Evolutionary conservation across 2,113 vertebrate genomes (phyloP).

Genomic region (Lepus timidus): DNA sequence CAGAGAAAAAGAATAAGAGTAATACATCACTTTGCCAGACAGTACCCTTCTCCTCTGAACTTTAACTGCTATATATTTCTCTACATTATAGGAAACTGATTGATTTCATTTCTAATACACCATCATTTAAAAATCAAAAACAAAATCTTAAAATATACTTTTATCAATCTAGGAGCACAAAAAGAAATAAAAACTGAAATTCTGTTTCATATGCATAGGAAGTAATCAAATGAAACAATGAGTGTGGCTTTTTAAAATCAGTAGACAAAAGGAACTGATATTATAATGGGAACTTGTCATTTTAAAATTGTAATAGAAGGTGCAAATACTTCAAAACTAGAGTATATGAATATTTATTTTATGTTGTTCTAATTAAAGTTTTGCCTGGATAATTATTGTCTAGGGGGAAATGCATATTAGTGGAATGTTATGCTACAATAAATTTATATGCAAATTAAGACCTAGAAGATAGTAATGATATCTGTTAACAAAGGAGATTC

Average conservation of each 20-base stretch:
- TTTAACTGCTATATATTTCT: not conserved
- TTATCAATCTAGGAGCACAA: conserved; percentile 17
- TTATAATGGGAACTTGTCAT: not conserved
- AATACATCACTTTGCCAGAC: not conserved
- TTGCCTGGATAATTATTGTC: conserved; percentile 72
- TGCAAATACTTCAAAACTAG: conserved; percentile 62
- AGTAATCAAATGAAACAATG: conserved; percentile 41
- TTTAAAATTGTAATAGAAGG: conserved; percentile 57
- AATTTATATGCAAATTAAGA: conserved; percentile 71
- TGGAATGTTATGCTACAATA: conserved; percentile 57
- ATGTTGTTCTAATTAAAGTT: conserved; percentile 75
- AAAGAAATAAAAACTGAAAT: conserved; percentile 31
- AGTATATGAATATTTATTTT: conserved; percentile 75
- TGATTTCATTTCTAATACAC: conserved; percentile 6
- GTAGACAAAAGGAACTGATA: not conserved
- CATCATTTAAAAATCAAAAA: conserved; percentile 29
- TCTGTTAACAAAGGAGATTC: conserved; percentile 12
- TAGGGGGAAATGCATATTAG: conserved; percentile 63
- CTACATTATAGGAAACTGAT: not conserved
- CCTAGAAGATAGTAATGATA: conserved; percentile 47
- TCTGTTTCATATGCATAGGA: not conserved
- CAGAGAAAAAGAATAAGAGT: not conserved
- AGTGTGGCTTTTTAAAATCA: conserved; percentile 15
- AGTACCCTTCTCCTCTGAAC: not conserved
- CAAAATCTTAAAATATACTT: not conserved